Percentiles rank a stretch among this genome's conserved stretches.
Evolutionary conservation across 1,140 invertebrate genomes (phyloP).

Genomic region (Camponotus floridanus): DNA sequence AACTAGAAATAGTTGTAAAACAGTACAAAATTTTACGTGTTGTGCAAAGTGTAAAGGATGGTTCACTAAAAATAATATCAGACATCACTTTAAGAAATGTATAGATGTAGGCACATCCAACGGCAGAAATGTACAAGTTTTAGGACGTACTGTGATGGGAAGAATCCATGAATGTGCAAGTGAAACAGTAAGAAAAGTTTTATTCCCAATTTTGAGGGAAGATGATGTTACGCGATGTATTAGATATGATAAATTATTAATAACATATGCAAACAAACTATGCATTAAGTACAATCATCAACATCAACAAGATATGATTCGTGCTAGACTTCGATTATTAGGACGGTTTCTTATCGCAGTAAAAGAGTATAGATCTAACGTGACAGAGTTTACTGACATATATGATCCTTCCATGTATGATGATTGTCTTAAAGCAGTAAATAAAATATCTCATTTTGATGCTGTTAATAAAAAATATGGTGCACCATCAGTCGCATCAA

Average conservation of each 20-base stretch:
- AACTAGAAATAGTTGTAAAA: background rate
- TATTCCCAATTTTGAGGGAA: background rate
- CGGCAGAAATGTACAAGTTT: conserved; percentile 12
- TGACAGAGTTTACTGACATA: conserved; percentile 16
- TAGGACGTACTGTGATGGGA: conserved; percentile 3
- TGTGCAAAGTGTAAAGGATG: conserved; percentile 17
- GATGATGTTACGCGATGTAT: conserved; percentile 16
- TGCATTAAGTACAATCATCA: conserved; percentile 12
- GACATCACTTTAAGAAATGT: conserved; percentile 27
- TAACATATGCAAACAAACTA: conserved; percentile 16
- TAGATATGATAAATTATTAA: conserved; percentile 21
- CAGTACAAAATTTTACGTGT: background rate
- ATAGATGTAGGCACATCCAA: background rate
- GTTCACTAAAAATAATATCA: conserved; percentile 14
- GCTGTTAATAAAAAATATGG: conserved; percentile 27
- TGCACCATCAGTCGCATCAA: conserved; percentile 2
- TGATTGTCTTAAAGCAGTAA: conserved; percentile 9
- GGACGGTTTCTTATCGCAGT: background rate
- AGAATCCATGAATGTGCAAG: conserved; percentile 30
- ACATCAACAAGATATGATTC: conserved; percentile 19
- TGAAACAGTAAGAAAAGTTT: conserved; percentile 14
- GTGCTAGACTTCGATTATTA: conserved; percentile 25
- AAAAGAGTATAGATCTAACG: background rate
- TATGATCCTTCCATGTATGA: background rate
- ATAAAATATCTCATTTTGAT: conserved; percentile 20